Percentiles rank a stretch among this genome's conserved stretches.
Conservation (phyloP, 2,888 invertebrate genomes). For the Tolmerus cingulatus region DNA sequence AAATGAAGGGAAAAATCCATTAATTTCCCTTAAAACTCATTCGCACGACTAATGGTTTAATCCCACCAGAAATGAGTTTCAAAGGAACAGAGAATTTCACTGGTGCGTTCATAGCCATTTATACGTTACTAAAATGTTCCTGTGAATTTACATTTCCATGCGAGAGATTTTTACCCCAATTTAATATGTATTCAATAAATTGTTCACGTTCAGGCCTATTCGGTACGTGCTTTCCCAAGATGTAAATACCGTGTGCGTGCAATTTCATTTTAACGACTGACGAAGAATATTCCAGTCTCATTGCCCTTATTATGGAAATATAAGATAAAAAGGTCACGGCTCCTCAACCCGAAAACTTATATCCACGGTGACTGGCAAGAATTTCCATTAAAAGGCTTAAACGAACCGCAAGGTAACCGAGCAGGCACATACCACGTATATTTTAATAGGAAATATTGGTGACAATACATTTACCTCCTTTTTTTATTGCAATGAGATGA, state of each 20-base stretch:
- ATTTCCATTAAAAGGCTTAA: slow-evolving; percentile 29
- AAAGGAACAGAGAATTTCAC: neutral
- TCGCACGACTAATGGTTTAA: neutral
- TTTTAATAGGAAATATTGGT: neutral
- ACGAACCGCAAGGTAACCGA: neutral
- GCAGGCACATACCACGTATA: neutral
- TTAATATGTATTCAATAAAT: slow-evolving; percentile 38
- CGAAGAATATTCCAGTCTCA: slow-evolving; percentile 25
- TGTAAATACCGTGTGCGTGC: slow-evolving; percentile 33
- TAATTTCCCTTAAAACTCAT: neutral
- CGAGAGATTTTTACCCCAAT: slow-evolving; percentile 16
- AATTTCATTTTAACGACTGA: slow-evolving; percentile 36
- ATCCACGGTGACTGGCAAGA: slow-evolving; percentile 17
- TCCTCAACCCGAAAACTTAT: neutral
- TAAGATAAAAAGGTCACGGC: slow-evolving; percentile 31
- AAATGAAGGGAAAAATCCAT: neutral
- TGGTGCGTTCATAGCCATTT: neutral
- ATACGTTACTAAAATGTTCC: neutral
- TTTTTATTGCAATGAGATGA: neutral
- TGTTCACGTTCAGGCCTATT: slow-evolving; percentile 34
- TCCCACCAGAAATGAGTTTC: neutral
- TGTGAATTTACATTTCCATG: slow-evolving; percentile 8
- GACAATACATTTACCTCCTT: neutral
- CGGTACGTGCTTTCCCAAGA: slow-evolving; percentile 33
- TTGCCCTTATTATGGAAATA: slow-evolving; percentile 35